Conservation (phyloP, 2,888 invertebrate species). For the Teinopalpus imperialis region DNA sequence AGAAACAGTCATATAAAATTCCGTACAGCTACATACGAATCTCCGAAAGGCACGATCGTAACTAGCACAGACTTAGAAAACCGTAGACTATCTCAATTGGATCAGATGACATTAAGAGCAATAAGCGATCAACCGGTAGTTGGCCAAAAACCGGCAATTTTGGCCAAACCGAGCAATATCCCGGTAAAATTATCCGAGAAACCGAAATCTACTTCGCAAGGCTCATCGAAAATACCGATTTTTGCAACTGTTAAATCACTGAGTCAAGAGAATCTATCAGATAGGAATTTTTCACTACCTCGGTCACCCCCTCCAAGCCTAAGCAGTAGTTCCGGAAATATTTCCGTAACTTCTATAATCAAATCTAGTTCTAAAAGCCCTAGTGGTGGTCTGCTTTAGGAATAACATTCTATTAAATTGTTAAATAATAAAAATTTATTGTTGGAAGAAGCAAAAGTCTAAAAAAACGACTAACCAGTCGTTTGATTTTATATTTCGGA, state of each 20-base stretch:
- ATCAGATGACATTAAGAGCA: conserved; percentile 66
- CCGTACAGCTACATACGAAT: conserved; percentile 84
- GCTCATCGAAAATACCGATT: conserved; percentile 77
- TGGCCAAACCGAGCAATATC: conserved; percentile 72
- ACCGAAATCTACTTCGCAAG: conserved; percentile 42
- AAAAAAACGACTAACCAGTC: no score
- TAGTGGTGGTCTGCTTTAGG: conserved; percentile 63
- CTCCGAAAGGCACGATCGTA: conserved; percentile 78
- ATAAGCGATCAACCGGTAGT: conserved; percentile 43
- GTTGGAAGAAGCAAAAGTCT: conserved; percentile 3
- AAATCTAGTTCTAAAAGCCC: conserved; percentile 82
- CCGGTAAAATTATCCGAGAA: conserved; percentile 67
- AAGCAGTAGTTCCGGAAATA: conserved; percentile 68
- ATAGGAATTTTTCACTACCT: conserved; percentile 63
- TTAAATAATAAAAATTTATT: no score
- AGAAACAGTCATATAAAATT: conserved; percentile 83
- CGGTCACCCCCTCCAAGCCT: conserved; percentile 64
- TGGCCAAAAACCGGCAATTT: conserved; percentile 61
- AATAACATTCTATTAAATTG: conserved; percentile 5
- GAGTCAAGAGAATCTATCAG: conserved; percentile 74
- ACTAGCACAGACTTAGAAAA: conserved; percentile 78
- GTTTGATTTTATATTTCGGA: no score
- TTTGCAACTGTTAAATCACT: conserved; percentile 73
- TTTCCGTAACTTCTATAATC: conserved; percentile 83
- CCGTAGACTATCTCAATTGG: conserved; percentile 80